A percentile compares a stretch with the other conserved stretches of the same genome.
Conservation (phyloP, 2,888 invertebrate species). For the Diadegma fenestrale region DNA sequence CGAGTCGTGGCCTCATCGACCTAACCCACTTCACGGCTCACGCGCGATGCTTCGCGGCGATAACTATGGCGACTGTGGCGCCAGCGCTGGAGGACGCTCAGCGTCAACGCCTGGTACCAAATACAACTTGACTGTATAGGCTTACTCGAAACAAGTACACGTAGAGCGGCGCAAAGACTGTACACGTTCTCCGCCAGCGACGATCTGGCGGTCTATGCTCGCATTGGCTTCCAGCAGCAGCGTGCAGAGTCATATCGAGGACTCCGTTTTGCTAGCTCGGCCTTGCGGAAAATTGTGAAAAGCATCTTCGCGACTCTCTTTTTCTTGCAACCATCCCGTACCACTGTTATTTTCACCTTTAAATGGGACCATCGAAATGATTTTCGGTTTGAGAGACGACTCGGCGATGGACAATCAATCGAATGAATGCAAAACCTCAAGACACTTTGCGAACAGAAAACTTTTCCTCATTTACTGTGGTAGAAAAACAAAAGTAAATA, state of each 20-base stretch:
- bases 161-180: conserved; percentile 28
- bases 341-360: conserved; percentile 28
- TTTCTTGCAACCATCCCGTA: conserved; percentile 44
- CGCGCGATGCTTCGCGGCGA: conserved; percentile 58
- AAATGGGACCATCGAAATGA: conserved; percentile 71
- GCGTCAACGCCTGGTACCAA: conserved; percentile 62
- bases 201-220: conserved; percentile 65
- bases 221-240: conserved; percentile 63
- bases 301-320: conserved; percentile 37
- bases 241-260: conserved; percentile 54
- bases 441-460: background rate
- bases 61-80: conserved; percentile 63
- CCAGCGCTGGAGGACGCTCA: conserved; percentile 67
- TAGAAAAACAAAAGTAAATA: background rate
- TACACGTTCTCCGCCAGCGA: conserved; percentile 73
- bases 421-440: background rate
- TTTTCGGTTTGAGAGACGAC: conserved; percentile 51
- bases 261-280: conserved; percentile 59
- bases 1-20: conserved; percentile 81
- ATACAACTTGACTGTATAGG: conserved; percentile 34
- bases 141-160: conserved; percentile 38
- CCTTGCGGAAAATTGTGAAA: conserved; percentile 65
- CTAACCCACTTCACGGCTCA: conserved; percentile 81
- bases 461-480: background rate
- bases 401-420: background rate